A percentile compares a stretch with the other conserved stretches of the same genome.
phyloP scores from a whole-genome alignment of 2,888 invertebrate species.

The Pardosa pseudoannulata region DNA sequence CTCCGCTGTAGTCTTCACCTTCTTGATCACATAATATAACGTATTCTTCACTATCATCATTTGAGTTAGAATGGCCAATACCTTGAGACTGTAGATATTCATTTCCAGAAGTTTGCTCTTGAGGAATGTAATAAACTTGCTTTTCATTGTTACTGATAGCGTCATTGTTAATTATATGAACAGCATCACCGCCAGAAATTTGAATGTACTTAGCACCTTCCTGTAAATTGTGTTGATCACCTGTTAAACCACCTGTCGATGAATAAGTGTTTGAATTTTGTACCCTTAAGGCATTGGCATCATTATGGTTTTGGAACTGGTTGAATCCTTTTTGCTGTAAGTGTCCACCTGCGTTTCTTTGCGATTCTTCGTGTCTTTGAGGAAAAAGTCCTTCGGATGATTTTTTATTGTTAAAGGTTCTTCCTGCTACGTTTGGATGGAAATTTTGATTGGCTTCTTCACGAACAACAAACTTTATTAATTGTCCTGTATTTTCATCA shows the following conservation, averaged over 20 bases:
- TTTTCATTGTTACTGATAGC: background rate
- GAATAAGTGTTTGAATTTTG: background rate
- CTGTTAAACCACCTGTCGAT: background rate
- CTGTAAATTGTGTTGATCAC: background rate
- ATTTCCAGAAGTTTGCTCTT: background rate
- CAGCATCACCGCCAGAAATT: background rate
- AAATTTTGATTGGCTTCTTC: background rate
- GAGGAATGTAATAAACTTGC: background rate
- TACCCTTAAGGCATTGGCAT: too few species aligned
- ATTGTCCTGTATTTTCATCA: constrained; percentile 37
- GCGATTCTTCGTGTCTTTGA: background rate
- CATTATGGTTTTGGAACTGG: too few species aligned
- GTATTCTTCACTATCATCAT: constrained; percentile 14
- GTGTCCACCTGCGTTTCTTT: background rate
- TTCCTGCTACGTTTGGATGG: background rate
- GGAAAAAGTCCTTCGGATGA: background rate
- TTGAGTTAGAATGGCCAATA: background rate
- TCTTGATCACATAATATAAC: constrained; percentile 17
- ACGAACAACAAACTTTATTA: constrained; percentile 24
- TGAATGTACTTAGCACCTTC: background rate
- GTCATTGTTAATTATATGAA: background rate
- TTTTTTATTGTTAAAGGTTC: background rate
- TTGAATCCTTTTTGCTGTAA: background rate
- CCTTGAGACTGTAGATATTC: background rate
- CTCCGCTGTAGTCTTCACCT: background rate